A percentile compares a stretch with the other conserved stretches of the same genome.
Evolutionary conservation across 2,797 vertebrate genomes (phyloP).

Genomic region (Rhynchotus rufescens): DNA sequence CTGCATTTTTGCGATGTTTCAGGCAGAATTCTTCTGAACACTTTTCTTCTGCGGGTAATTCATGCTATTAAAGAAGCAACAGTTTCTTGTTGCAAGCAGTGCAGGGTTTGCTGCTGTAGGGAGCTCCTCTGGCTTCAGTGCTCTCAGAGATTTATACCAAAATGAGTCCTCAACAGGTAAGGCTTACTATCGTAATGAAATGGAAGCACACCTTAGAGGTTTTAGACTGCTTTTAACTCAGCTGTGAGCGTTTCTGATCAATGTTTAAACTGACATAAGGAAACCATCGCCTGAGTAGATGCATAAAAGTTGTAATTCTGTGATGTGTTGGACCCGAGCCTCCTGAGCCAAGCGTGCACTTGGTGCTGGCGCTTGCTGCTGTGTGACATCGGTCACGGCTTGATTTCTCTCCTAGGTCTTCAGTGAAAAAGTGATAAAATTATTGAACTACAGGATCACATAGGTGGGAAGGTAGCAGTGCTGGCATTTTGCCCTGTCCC

Average conservation of each 20-base stretch:
- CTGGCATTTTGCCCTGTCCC: neutral
- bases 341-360: neutral
- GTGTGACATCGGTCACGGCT: neutral
- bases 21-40: neutral
- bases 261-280: accelerated
- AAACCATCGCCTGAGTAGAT: neutral
- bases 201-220: neutral
- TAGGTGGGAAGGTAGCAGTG: too few relatives aligned
- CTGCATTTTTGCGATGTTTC: neutral
- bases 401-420: neutral
- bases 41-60: neutral
- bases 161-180: neutral
- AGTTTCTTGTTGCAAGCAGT: neutral
- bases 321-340: too few relatives aligned
- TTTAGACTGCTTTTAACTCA: neutral
- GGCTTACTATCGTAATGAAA: neutral
- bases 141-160: neutral
- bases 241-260: neutral
- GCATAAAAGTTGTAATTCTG: neutral
- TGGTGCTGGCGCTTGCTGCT: neutral
- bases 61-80: neutral
- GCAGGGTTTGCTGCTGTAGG: neutral
- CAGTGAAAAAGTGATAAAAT: neutral
- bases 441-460: too few relatives aligned
- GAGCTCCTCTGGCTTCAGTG: neutral